These are phyloP conservation scores for Diplazon laetatorius DNA, from an alignment of 2,888 invertebrate species.

Conservation along the genomic window DNA sequence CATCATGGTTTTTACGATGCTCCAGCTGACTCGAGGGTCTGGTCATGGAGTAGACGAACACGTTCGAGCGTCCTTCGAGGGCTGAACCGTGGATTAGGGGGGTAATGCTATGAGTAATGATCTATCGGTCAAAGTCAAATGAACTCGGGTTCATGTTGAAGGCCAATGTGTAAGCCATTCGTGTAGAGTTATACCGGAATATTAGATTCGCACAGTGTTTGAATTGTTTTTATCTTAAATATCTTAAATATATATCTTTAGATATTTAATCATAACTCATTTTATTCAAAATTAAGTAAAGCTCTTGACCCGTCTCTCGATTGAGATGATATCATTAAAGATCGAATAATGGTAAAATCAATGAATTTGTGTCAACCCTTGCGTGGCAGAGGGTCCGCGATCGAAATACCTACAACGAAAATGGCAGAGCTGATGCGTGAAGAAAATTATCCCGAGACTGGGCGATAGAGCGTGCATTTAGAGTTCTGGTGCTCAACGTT, in stretches of 20 bases:
- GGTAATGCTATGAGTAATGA: slow-evolving; percentile 5
- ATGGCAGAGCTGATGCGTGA: slow-evolving; percentile 52
- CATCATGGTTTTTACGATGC: neutral
- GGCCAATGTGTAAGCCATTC: neutral
- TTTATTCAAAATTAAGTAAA: too few species aligned
- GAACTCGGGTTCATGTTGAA: neutral
- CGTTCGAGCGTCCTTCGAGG: neutral
- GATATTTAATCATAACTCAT: too few species aligned
- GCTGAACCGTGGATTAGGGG: slow-evolving; percentile 8
- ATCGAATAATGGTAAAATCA: too few species aligned
- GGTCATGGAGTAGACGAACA: slow-evolving; percentile 9
- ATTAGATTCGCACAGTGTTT: neutral
- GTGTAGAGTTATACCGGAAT: neutral
- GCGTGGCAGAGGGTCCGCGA: too few species aligned
- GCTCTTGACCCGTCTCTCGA: too few species aligned
- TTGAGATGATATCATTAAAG: too few species aligned
- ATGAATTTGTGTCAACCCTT: too few species aligned
- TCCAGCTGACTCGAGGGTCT: slow-evolving; percentile 1
- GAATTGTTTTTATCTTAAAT: too few species aligned
- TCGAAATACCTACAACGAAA: slow-evolving; percentile 9
- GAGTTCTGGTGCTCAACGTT: slow-evolving; percentile 21
- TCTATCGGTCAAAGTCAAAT: neutral
- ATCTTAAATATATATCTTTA: too few species aligned
- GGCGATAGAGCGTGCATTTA: slow-evolving; percentile 2
- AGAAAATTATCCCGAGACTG: slow-evolving; percentile 52